phyloP scores from a whole-genome alignment of 2,888 invertebrate genomes.

The Phanerotoma sp. region DNA sequence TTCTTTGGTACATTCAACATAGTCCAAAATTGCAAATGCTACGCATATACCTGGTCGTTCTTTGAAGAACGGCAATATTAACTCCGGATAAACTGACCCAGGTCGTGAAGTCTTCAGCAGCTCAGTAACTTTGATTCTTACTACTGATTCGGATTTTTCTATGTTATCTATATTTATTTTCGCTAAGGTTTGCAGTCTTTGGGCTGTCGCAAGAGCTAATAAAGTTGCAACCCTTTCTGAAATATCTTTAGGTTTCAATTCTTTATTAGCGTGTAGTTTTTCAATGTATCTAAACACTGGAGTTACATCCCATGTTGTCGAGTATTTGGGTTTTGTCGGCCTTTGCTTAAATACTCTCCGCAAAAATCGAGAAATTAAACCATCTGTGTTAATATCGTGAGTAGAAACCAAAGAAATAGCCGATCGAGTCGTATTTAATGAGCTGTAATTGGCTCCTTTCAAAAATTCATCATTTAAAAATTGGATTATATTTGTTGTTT shows the following conservation, averaged over 20 bases:
- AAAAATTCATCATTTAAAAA: constrained; percentile 25
- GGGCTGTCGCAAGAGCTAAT: background rate
- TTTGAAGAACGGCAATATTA: no score
- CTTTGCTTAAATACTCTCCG: constrained; percentile 17
- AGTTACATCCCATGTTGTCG: constrained; percentile 18
- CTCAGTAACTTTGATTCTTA: no score
- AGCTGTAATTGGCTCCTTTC: constrained; percentile 22
- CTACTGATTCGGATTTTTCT: no score
- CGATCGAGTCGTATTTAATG: constrained; percentile 24
- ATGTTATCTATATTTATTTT: background rate
- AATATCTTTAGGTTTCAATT: background rate
- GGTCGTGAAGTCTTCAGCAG: no score
- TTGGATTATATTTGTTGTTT: constrained; percentile 5
- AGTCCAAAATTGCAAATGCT: background rate
- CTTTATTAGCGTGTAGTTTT: background rate
- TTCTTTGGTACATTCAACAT: background rate
- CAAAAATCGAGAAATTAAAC: constrained; percentile 13
- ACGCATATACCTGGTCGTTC: no score
- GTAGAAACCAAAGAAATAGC: constrained; percentile 24
- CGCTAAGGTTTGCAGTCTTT: background rate
- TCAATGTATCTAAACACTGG: background rate
- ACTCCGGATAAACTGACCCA: no score
- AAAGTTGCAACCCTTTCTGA: background rate
- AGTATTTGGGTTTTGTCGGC: constrained; percentile 13
- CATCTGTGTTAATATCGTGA: constrained; percentile 1